Evolutionary conservation across 1,140 invertebrate genomes (phyloP).

Genomic region (Samia ricini): DNA sequence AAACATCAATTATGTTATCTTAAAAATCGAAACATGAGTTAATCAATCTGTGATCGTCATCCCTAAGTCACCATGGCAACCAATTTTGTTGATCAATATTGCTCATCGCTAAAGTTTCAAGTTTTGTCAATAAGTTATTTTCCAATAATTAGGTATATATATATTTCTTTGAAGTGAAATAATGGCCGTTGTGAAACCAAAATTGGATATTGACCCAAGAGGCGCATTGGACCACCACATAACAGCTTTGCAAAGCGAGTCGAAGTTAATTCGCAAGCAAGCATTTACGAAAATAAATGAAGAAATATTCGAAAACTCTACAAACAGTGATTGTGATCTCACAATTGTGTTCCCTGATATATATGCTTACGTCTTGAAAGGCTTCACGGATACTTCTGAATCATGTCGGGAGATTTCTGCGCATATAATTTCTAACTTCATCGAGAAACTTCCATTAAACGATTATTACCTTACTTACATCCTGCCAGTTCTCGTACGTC

Average conservation of each 20-base stretch:
- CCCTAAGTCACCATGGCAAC: conserved; percentile 36
- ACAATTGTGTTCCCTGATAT: conserved; percentile 64
- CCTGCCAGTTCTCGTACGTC: conserved; percentile 85
- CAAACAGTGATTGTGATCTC: conserved; percentile 51
- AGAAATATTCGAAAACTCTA: conserved; percentile 59
- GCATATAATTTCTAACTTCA: conserved; percentile 59
- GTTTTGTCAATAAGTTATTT: conserved; percentile 25
- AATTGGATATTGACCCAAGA: conserved; percentile 48
- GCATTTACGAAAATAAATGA: conserved; percentile 57
- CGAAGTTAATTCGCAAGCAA: conserved; percentile 55
- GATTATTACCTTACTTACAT: conserved; percentile 87
- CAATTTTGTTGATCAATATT: conserved; percentile 39
- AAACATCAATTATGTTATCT: too few species aligned
- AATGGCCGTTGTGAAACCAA: conserved; percentile 38
- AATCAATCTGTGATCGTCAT: too few species aligned
- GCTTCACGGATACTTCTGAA: conserved; percentile 65
- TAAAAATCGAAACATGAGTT: too few species aligned
- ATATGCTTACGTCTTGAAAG: conserved; percentile 66
- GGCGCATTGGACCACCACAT: conserved; percentile 51
- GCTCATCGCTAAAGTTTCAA: conserved; percentile 15
- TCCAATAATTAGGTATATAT: background rate
- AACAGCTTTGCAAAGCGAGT: conserved; percentile 61
- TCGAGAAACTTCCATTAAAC: conserved; percentile 64
- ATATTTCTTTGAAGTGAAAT: conserved; percentile 11
- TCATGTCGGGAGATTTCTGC: conserved; percentile 60